Conservation (phyloP, 2,113 vertebrate species). For the Heloderma charlesbogerti region DNA sequence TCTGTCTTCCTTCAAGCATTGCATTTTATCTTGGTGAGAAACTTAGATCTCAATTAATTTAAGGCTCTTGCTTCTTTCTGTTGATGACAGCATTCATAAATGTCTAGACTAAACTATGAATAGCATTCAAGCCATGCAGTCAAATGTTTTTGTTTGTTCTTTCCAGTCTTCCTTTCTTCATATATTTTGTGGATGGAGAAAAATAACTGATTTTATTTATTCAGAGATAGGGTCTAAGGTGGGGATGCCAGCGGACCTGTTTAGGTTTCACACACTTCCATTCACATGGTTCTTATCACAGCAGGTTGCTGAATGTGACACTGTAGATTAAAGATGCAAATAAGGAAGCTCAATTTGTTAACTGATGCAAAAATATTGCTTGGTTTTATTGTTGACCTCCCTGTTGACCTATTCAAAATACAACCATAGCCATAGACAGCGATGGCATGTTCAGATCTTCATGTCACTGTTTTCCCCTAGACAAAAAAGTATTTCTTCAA, state of each 20-base stretch:
- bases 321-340: neutral
- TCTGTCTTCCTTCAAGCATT: conserved; percentile 59
- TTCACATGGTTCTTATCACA: neutral
- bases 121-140: neutral
- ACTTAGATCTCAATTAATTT: conserved; percentile 40
- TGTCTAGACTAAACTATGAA: neutral
- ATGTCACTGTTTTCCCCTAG: neutral
- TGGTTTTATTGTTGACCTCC: conserved; percentile 16
- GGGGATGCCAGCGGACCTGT: neutral
- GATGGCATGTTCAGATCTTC: conserved; percentile 11
- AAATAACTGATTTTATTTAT: neutral
- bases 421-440: neutral
- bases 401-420: conserved; percentile 6
- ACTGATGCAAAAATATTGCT: neutral
- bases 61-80: conserved; percentile 27
- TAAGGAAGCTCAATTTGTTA: neutral
- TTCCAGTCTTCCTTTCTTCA: neutral
- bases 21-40: conserved; percentile 59
- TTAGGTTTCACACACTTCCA: neutral
- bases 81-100: conserved; percentile 39
- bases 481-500: conserved; percentile 32
- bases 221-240: neutral
- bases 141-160: conserved; percentile 9
- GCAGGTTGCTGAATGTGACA: neutral
- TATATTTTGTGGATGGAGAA: conserved; percentile 3